These are phyloP conservation scores for Pygoscelis adeliae DNA, from an alignment of 2,113 vertebrate species.

Conservation along the genomic window DNA sequence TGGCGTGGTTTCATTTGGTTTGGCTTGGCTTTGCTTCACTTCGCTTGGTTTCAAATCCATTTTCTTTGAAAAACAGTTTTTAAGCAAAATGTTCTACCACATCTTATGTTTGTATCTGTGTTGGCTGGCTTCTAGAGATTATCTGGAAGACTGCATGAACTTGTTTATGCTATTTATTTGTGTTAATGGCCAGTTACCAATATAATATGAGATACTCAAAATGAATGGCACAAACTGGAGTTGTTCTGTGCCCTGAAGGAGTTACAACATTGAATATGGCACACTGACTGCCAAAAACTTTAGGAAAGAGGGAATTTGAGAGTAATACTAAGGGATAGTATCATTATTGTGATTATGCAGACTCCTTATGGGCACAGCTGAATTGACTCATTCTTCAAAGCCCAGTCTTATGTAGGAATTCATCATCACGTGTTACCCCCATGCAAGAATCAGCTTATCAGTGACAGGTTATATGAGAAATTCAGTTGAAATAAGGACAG, in stretches of 20 bases:
- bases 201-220: not conserved
- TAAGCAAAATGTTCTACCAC: not conserved
- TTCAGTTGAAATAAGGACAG: fast-evolving
- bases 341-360: not conserved
- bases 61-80: not conserved
- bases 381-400: not conserved
- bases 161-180: not conserved
- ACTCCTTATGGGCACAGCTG: not conserved
- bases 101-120: not conserved
- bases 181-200: not conserved
- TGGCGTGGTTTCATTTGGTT: no score
- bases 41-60: not conserved
- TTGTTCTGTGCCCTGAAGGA: not conserved
- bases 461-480: not conserved
- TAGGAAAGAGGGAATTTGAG: not conserved
- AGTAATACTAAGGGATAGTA: not conserved
- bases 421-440: not conserved
- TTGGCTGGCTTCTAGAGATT: not conserved
- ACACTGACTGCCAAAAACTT: not conserved
- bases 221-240: not conserved
- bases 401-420: not conserved
- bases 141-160: not conserved
- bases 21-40: not conserved
- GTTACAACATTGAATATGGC: not conserved
- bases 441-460: not conserved